A percentile compares a stretch with the other conserved stretches of the same genome.
Evolutionary conservation across 1,140 invertebrate species (phyloP).

Genomic region (Papilio dardanus): DNA sequence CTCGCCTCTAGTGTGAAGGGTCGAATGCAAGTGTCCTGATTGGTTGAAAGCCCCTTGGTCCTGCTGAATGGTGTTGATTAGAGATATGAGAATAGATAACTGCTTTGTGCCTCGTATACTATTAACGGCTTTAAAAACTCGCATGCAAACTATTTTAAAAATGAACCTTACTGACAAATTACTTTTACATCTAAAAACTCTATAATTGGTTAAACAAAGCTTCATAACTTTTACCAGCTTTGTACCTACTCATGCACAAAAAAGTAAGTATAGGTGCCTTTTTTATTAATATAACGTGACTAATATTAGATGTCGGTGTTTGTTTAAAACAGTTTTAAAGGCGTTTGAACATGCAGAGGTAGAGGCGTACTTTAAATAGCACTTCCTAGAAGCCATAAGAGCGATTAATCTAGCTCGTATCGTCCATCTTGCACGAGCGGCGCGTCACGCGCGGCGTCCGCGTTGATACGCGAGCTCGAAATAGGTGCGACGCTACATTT

Average conservation of each 20-base stretch:
- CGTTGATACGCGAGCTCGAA: constrained; percentile 15
- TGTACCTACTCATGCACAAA: neutral
- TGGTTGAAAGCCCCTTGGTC: constrained; percentile 53
- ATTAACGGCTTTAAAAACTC: neutral
- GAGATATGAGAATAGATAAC: constrained; percentile 36
- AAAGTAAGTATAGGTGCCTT: neutral
- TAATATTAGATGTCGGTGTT: constrained; percentile 22
- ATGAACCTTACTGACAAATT: neutral
- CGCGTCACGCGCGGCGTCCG: constrained; percentile 31
- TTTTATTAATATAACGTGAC: constrained; percentile 17
- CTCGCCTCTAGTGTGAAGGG: constrained; percentile 79
- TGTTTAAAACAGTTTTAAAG: constrained; percentile 17
- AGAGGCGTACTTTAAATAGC: constrained; percentile 36
- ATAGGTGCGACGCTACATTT: constrained; percentile 28
- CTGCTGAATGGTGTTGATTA: constrained; percentile 64
- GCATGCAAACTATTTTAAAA: neutral
- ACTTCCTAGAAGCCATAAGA: constrained; percentile 37
- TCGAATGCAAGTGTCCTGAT: constrained; percentile 58
- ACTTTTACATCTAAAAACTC: neutral
- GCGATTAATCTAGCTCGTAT: constrained; percentile 34
- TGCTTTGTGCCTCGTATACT: neutral
- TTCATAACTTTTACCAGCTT: neutral
- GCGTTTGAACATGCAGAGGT: constrained; percentile 24
- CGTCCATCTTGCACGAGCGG: constrained; percentile 38
- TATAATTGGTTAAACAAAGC: neutral